Conservation (phyloP, 2,113 vertebrate genomes). For the Chamaea fasciata region DNA sequence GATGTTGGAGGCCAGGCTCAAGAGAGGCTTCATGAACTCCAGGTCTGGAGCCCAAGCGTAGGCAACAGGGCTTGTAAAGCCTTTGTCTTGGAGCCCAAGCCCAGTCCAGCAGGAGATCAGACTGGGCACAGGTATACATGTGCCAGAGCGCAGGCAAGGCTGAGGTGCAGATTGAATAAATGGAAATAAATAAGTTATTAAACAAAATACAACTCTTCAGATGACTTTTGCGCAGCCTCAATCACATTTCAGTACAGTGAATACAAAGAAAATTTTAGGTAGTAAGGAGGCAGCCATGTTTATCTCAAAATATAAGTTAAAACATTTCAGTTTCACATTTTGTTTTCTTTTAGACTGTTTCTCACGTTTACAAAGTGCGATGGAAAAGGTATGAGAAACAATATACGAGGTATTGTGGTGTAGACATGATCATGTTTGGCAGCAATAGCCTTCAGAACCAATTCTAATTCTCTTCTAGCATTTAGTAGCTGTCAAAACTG, state of each 20-base stretch:
- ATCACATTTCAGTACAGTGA: not conserved
- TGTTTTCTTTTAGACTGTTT: not conserved
- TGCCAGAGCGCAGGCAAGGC: not conserved
- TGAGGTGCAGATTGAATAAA: not conserved
- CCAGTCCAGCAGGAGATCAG: not conserved
- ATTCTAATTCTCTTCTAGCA: not conserved
- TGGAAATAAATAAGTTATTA: not conserved
- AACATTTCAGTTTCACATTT: not conserved
- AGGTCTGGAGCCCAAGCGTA: not conserved
- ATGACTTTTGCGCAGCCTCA: not conserved
- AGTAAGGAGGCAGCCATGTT: not conserved
- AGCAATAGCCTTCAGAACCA: not conserved
- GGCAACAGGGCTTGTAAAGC: no score
- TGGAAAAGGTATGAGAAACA: not conserved
- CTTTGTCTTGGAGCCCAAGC: not conserved
- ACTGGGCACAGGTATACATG: not conserved
- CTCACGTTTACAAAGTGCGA: not conserved
- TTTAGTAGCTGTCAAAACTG: not conserved
- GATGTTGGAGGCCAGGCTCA: accelerated
- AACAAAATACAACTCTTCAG: not conserved
- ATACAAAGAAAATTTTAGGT: not conserved
- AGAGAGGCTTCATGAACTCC: accelerated
- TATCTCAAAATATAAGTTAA: not conserved
- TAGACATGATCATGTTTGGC: not conserved
- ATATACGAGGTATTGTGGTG: not conserved